These are phyloP conservation scores for Budorcas taxicolor DNA, from an alignment of 2,113 vertebrate species.

Conservation along the genomic window DNA sequence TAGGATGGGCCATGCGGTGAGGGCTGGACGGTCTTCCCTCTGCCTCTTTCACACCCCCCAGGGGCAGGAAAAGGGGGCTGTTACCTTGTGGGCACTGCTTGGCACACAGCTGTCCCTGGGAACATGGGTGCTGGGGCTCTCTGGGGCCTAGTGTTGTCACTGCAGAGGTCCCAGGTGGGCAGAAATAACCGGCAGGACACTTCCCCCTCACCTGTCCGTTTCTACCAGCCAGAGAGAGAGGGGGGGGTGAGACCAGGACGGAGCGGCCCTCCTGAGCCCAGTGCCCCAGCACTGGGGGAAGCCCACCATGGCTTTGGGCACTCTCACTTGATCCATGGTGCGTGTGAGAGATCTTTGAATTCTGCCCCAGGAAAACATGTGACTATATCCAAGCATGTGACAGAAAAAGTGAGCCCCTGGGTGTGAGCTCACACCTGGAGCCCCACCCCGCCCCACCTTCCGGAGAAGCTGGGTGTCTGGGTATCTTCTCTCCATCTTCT, in stretches of 20 bases:
- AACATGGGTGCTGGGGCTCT: slow-evolving; percentile 75
- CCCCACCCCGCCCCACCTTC: accelerated
- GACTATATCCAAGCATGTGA: not conserved
- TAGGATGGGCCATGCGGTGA: too few species aligned
- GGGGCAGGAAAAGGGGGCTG: not conserved
- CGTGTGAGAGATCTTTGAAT: not conserved
- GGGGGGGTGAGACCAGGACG: not conserved
- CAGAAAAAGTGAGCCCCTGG: not conserved
- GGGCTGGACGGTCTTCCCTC: not conserved
- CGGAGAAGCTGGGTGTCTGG: not conserved
- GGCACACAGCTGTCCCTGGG: slow-evolving; percentile 82
- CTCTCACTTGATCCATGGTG: not conserved
- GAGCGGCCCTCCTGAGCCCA: not conserved
- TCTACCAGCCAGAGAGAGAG: slow-evolving; percentile 68
- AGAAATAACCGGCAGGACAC: slow-evolving; percentile 91
- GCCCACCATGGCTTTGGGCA: not conserved
- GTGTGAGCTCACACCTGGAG: not conserved
- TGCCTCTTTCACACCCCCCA: not conserved
- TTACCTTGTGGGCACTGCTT: slow-evolving; percentile 89
- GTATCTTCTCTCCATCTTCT: not conserved
- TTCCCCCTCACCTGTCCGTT: slow-evolving; percentile 82
- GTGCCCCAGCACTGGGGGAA: accelerated
- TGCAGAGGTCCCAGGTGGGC: slow-evolving; percentile 86
- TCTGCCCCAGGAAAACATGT: not conserved
- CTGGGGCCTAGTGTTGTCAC: slow-evolving; percentile 75